These are phyloP conservation scores for Sarcophaga carnaria DNA, from an alignment of 2,888 invertebrate genomes.

Conservation along the genomic window DNA sequence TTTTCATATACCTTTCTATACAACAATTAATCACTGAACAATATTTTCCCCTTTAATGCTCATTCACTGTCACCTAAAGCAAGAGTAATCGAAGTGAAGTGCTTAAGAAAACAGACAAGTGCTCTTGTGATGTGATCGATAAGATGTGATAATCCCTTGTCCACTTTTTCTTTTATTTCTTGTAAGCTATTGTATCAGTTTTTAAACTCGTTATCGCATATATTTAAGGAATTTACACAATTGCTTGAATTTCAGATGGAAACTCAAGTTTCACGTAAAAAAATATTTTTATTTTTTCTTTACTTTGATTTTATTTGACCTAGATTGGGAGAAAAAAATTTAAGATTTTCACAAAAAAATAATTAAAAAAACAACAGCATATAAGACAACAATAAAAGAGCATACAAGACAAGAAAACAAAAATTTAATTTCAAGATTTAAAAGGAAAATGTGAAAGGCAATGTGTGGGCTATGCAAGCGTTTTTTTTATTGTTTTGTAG, in stretches of 20 bases:
- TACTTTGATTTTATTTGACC: constrained; percentile 22
- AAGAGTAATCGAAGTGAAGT: constrained; percentile 6
- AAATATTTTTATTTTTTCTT: neutral
- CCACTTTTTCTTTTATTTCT: neutral
- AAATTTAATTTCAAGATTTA: too few species aligned
- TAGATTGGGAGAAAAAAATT: constrained; percentile 2
- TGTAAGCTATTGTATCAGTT: constrained; percentile 55
- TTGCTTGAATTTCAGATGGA: neutral
- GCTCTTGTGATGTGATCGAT: constrained; percentile 70
- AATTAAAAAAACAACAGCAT: too few species aligned
- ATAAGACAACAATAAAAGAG: too few species aligned
- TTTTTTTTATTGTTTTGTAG: too few species aligned
- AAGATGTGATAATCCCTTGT: constrained; percentile 70
- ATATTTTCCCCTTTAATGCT: neutral
- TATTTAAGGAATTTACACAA: constrained; percentile 2
- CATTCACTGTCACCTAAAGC: too few species aligned
- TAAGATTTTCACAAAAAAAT: too few species aligned
- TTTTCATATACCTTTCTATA: neutral
- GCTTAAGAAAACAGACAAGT: constrained; percentile 29
- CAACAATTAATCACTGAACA: neutral
- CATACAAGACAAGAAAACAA: too few species aligned
- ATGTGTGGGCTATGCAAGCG: too few species aligned
- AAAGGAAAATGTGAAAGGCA: too few species aligned
- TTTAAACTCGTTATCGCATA: constrained; percentile 12
- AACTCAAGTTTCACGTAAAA: too few species aligned